Evolutionary conservation across 2,888 invertebrate species (phyloP).

Genomic region (Disparrhopalites patrizii): DNA sequence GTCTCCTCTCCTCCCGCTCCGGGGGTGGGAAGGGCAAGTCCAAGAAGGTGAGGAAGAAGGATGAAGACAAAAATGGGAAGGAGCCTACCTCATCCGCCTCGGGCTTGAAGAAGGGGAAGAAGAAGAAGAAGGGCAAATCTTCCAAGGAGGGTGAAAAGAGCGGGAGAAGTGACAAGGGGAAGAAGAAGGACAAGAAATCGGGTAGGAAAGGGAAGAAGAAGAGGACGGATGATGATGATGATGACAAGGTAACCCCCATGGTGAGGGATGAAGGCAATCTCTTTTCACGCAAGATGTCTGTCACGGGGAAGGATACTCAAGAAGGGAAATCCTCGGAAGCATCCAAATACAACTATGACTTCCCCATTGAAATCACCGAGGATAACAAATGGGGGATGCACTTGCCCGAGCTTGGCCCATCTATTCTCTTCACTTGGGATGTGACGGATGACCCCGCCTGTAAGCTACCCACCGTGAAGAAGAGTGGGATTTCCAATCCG

Average conservation of each 20-base stretch:
- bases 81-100: neutral
- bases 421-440: conserved; percentile 32
- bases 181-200: neutral
- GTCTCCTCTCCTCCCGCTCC: neutral
- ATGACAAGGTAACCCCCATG: neutral
- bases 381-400: conserved; percentile 13
- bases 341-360: neutral
- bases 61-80: neutral
- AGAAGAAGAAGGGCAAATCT: too few species aligned
- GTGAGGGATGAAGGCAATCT: neutral
- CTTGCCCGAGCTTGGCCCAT: conserved; percentile 17
- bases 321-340: neutral
- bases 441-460: neutral
- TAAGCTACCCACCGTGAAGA: neutral
- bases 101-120: neutral
- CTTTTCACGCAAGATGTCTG: neutral
- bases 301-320: neutral
- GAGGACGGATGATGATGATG: neutral
- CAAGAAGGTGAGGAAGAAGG: neutral
- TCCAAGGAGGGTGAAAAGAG: neutral
- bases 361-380: neutral
- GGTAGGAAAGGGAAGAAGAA: conserved; percentile 8
- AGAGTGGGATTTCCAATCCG: neutral
- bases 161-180: neutral
- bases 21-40: neutral